Percentiles rank a stretch among this genome's conserved stretches.
These are phyloP conservation scores for Denticeps clupeoides DNA, from an alignment of 2,797 vertebrate genomes.

Conservation along the genomic window DNA sequence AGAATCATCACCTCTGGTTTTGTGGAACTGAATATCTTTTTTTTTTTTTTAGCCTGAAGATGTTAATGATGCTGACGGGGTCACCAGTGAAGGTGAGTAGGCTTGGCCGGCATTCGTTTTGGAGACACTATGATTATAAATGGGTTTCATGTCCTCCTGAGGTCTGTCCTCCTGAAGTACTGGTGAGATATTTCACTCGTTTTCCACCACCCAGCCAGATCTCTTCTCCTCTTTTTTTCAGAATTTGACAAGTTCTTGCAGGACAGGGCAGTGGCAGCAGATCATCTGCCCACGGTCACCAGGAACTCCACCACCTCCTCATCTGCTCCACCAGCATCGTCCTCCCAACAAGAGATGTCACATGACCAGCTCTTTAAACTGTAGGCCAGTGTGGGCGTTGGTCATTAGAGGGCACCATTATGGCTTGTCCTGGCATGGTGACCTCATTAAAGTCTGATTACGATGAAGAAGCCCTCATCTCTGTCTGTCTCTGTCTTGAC, in stretches of 20 bases:
- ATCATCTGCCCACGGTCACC: conserved; percentile 24
- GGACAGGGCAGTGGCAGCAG: conserved; percentile 39
- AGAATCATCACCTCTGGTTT: too few relatives aligned
- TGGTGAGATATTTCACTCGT: not conserved
- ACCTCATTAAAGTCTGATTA: too few relatives aligned
- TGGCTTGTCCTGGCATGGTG: too few relatives aligned
- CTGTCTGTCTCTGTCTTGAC: too few relatives aligned
- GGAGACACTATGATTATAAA: not conserved
- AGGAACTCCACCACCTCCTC: conserved; percentile 12
- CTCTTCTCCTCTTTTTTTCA: conserved; percentile 14
- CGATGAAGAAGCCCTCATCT: too few relatives aligned
- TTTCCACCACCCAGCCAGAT: not conserved
- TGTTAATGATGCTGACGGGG: conserved; percentile 49
- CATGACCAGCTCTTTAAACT: conserved; percentile 60
- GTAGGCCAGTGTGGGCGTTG: conserved; percentile 22
- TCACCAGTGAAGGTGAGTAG: conserved; percentile 55
- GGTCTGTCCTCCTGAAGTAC: not conserved
- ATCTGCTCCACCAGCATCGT: conserved; percentile 25
- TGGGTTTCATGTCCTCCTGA: not conserved
- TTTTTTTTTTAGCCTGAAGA: conserved; percentile 38
- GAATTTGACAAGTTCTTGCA: conserved; percentile 65
- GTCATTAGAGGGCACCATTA: too few relatives aligned
- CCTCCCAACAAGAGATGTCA: conserved; percentile 36
- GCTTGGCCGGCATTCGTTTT: not conserved
- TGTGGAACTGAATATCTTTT: conserved; percentile 8